These are phyloP conservation scores for Bovichtus diacanthus DNA, from an alignment of 2,797 vertebrate species.

Conservation along the genomic window DNA sequence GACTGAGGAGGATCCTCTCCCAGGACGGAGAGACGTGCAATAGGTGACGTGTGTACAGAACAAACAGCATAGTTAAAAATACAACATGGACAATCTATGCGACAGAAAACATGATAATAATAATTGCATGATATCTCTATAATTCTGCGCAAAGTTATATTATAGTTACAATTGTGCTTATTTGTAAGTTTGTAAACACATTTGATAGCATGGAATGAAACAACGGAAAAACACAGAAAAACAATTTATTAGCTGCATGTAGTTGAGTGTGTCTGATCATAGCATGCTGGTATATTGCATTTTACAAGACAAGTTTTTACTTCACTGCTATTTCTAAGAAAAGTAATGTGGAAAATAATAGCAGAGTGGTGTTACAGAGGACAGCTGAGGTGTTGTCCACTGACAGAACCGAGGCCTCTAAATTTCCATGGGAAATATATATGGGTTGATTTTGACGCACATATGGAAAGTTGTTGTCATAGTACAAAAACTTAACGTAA, in stretches of 20 bases:
- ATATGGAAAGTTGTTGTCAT: neutral
- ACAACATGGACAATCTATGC: too few species aligned
- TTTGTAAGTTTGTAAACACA: neutral
- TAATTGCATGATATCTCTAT: neutral
- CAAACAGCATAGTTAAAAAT: too few species aligned
- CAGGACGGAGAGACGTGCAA: too few species aligned
- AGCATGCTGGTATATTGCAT: neutral
- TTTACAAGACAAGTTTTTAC: neutral
- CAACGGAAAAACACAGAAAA: neutral
- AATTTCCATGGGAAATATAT: neutral
- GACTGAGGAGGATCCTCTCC: too few species aligned
- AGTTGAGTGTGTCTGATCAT: neutral
- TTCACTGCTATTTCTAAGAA: neutral
- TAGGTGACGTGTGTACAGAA: too few species aligned
- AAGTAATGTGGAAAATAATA: too few species aligned
- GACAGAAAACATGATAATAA: too few species aligned
- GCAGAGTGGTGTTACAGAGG: too few species aligned
- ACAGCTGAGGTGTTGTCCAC: neutral
- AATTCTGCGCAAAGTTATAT: neutral
- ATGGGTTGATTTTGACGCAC: neutral
- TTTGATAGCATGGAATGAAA: neutral
- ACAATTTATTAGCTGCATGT: neutral
- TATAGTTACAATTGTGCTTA: neutral
- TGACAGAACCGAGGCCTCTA: neutral
- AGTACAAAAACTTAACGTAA: neutral